These are phyloP conservation scores for Argentina silus DNA, from an alignment of 2,797 vertebrate genomes.

Conservation along the genomic window DNA sequence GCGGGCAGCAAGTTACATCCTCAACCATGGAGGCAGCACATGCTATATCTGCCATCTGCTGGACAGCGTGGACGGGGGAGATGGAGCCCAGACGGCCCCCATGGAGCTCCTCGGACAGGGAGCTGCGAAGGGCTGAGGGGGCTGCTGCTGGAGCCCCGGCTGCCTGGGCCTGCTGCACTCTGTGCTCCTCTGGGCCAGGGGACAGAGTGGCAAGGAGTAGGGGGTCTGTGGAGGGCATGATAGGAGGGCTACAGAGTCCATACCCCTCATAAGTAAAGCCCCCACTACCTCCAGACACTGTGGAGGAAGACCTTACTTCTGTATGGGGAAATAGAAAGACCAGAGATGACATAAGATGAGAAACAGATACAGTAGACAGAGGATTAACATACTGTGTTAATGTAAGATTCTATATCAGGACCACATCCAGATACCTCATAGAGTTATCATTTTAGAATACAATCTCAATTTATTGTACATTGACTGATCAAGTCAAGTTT, in stretches of 20 bases:
- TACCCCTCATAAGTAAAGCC: conserved; percentile 75
- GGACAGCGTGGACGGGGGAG: conserved; percentile 66
- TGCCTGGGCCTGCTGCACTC: conserved; percentile 57
- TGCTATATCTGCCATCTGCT: conserved; percentile 66
- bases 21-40: conserved; percentile 67
- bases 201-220: conserved; percentile 72
- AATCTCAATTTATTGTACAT: not conserved
- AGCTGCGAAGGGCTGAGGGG: conserved; percentile 54
- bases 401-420: not conserved
- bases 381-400: not conserved
- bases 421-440: not conserved
- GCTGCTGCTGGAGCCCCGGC: conserved; percentile 51
- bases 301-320: conserved; percentile 78
- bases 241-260: conserved; percentile 76
- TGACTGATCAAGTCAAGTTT: not conserved
- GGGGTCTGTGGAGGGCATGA: conserved; percentile 76
- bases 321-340: conserved; percentile 9
- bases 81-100: conserved; percentile 59
- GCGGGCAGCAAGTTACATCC: conserved; percentile 79
- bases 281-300: conserved; percentile 78
- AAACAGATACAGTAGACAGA: not conserved
- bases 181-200: conserved; percentile 46
- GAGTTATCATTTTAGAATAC: not conserved
- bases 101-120: conserved; percentile 65
- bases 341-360: too few relatives aligned